Base-by-base conservation (phyloP, 2,113 vertebrate genomes). In the Daphoenositta chrysoptera region DNA sequence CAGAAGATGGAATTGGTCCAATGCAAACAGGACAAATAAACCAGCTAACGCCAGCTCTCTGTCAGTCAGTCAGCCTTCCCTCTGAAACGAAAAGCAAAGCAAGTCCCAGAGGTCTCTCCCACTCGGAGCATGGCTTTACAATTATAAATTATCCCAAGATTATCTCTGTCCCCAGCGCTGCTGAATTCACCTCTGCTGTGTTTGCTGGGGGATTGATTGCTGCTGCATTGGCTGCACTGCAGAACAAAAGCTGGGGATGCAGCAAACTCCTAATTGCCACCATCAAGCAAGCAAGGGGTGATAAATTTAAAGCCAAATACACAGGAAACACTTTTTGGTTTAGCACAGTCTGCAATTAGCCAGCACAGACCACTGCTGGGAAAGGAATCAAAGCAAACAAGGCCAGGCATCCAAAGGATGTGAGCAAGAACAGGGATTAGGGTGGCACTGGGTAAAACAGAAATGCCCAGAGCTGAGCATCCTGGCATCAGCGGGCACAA, bases 141-240 rank as follows among this genome's bases (percentile, higher is more conserved):
- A 88, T 83, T 90, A 92, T 71, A 95, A 96, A 83, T 96, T 69
- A 90, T 92, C 87, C 93, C 76, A 83, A 92, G 92, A 95, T 95
- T 90, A 88, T 94, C 85, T 95, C 85, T 75, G 64, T 83, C 76
- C 87, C 85, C 73, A 77, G 64, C 2, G 0, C 75, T 73, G 91
- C 92, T 71, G 71, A 51, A 23, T 60, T 90, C 90, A 86, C 85
- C 91, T 96, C 70, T 5, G 4, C 75, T 64, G 56, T 66, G 75
- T 91, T 93, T 88, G 51, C 87, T 0, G 0, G n/a, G 58, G 83
- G 88, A 96, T 97, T 93, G 94, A 90, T 92, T 86, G 80, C 83
- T 95, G 85, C 83, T 89, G 83, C 93, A 50, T 30, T 37, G 31
- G 65, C 93, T 81, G 82, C 24, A 17, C 57, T 72, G 87, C 57